Percentiles rank a stretch among this genome's conserved stretches.
These are phyloP conservation scores for Ophiothrix spiculata DNA, from an alignment of 35 echinoderm and acorn worm genomes.

Conservation along the genomic window DNA sequence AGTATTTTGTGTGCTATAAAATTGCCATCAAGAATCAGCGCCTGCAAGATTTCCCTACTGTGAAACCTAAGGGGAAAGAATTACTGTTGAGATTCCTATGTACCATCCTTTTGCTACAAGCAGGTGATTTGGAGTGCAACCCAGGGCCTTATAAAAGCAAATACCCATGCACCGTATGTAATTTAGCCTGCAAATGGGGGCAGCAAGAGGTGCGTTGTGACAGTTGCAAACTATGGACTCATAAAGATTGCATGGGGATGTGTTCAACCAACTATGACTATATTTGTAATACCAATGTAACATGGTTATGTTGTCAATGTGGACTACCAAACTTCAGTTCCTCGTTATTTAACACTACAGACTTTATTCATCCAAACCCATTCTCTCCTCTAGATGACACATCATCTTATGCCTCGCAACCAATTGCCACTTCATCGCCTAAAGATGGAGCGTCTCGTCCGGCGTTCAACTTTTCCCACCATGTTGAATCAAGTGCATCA, in stretches of 20 bases:
- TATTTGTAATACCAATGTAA: too few relatives aligned
- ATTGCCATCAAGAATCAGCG: too few relatives aligned
- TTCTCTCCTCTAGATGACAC: neutral
- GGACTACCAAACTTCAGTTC: constrained; percentile 14
- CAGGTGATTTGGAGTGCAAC: too few relatives aligned
- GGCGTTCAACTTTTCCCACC: constrained; percentile 15
- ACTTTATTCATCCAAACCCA: neutral
- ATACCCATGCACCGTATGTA: constrained; percentile 17
- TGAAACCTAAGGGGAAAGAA: too few relatives aligned
- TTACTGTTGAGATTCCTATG: too few relatives aligned
- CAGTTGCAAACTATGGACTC: constrained; percentile 17
- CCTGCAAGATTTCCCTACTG: too few relatives aligned
- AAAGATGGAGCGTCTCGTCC: neutral
- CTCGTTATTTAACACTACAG: neutral
- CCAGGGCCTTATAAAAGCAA: too few relatives aligned
- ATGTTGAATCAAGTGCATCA: neutral
- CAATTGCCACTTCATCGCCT: neutral
- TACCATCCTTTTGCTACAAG: too few relatives aligned
- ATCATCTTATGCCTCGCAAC: neutral
- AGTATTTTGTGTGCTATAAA: too few relatives aligned
- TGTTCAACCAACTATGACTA: constrained; percentile 5
- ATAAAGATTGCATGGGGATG: neutral
- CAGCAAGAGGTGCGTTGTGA: constrained; percentile 28
- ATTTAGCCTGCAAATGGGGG: constrained; percentile 27
- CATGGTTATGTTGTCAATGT: constrained; percentile 13